Evolutionary conservation across 1,140 invertebrate genomes (phyloP).

Genomic region (Monomorium pharaonis): DNA sequence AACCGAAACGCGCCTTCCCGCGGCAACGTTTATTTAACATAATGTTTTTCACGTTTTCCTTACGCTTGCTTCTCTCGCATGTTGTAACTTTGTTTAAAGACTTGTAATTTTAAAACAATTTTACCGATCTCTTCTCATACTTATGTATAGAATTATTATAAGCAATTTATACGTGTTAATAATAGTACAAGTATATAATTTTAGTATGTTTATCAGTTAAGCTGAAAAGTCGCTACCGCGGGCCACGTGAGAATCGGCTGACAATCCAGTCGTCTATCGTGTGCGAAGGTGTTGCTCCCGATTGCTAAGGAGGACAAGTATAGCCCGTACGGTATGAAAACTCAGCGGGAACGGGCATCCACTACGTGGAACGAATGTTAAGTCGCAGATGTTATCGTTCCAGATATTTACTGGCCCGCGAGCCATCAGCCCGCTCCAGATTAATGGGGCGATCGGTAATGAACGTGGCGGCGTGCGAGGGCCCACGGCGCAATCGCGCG

Average conservation of each 20-base stretch:
- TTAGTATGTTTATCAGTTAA: constrained; percentile 16
- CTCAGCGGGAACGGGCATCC: constrained; percentile 21
- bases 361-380: constrained; percentile 71
- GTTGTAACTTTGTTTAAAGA: not conserved
- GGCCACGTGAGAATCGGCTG: not conserved
- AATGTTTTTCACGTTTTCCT: constrained; percentile 25
- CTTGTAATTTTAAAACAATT: not conserved
- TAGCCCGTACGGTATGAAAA: constrained; percentile 67
- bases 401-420: constrained; percentile 78
- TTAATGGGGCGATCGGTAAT: constrained; percentile 83
- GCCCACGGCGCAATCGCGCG: constrained; percentile 76
- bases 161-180: not conserved
- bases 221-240: not conserved
- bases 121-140: not conserved
- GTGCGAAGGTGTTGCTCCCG: constrained; percentile 31
- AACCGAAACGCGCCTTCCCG: constrained; percentile 71
- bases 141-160: not conserved
- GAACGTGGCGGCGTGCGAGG: constrained; percentile 76
- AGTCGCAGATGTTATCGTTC: constrained; percentile 77
- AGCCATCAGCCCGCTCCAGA: constrained; percentile 77
- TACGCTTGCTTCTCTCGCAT: not conserved
- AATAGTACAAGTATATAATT: not conserved
- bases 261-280: constrained; percentile 27
- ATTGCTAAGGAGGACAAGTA: constrained; percentile 65
- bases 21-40: constrained; percentile 6